These are phyloP conservation scores for Trachythela sp. DNA, from an alignment of 64 coral and sea anemone genomes.

Conservation along the genomic window DNA sequence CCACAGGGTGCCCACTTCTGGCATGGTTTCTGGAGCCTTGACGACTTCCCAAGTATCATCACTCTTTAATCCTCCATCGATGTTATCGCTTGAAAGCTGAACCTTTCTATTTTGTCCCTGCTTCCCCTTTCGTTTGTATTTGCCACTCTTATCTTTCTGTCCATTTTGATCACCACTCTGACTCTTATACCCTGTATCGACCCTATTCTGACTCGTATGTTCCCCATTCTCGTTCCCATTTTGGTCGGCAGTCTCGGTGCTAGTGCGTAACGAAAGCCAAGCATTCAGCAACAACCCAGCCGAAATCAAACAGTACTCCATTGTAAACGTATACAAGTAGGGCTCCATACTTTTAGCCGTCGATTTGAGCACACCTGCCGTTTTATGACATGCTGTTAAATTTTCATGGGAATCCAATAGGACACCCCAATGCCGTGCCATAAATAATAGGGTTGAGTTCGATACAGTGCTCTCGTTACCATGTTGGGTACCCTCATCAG, in stretches of 20 bases:
- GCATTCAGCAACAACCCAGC: not conserved
- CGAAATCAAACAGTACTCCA: conserved; percentile 14
- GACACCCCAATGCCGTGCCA: not conserved
- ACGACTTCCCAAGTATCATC: not conserved
- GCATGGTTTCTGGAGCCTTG: not conserved
- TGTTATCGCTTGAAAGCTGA: not conserved
- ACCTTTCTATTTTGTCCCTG: not conserved
- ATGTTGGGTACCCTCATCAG: not conserved
- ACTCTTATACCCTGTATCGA: not conserved
- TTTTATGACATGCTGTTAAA: not conserved
- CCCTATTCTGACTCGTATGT: not conserved
- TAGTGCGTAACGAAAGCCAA: not conserved
- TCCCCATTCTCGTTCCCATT: not conserved
- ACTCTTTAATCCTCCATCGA: not conserved
- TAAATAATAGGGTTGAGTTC: not conserved
- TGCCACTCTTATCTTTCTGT: not conserved
- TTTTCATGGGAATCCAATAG: not conserved
- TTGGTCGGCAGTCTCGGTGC: not conserved
- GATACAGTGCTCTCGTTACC: not conserved
- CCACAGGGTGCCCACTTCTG: conserved; percentile 7
- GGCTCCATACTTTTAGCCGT: not conserved
- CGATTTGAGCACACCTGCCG: not conserved
- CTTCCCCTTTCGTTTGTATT: too few species aligned
- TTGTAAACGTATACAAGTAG: not conserved
- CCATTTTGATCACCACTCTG: not conserved